These are phyloP conservation scores for Psittacula echo DNA, from an alignment of 2,797 vertebrate species.

Conservation along the genomic window DNA sequence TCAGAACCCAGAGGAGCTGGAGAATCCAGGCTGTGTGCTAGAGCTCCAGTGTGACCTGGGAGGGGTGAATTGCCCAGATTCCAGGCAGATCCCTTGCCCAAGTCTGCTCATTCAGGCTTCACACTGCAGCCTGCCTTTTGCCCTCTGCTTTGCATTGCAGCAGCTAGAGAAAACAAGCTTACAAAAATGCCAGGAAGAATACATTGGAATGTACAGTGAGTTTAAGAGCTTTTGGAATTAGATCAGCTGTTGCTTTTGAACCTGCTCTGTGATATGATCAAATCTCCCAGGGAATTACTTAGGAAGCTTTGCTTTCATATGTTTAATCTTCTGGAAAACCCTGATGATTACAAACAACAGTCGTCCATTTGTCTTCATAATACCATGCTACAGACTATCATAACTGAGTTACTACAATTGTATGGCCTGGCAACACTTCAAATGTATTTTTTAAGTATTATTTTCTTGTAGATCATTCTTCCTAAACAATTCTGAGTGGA, in stretches of 20 bases:
- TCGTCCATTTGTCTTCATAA: slow-evolving; percentile 73
- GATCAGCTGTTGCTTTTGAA: slow-evolving; percentile 74
- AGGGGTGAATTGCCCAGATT: slow-evolving; percentile 30
- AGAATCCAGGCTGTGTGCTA: neutral
- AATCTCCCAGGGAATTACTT: slow-evolving; percentile 70
- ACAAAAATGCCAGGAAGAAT: slow-evolving; percentile 50
- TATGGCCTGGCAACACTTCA: slow-evolving; percentile 73
- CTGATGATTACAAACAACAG: slow-evolving; percentile 71
- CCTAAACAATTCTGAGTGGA: slow-evolving; percentile 76
- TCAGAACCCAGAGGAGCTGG: neutral
- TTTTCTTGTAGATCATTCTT: slow-evolving; percentile 69
- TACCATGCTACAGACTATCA: slow-evolving; percentile 60
- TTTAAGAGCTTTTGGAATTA: slow-evolving; percentile 69
- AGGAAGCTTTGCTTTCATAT: slow-evolving; percentile 66
- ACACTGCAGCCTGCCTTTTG: slow-evolving; percentile 15
- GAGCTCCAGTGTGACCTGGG: neutral
- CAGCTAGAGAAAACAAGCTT: slow-evolving; percentile 37
- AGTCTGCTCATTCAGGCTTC: slow-evolving; percentile 33
- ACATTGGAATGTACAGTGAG: slow-evolving; percentile 64
- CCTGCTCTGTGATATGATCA: slow-evolving; percentile 61
- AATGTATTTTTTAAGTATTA: slow-evolving; percentile 69
- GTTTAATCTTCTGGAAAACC: slow-evolving; percentile 68
- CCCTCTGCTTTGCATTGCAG: slow-evolving; percentile 22
- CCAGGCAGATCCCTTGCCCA: slow-evolving; percentile 12
- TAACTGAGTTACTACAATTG: slow-evolving; percentile 71